Evolutionary conservation across 2,113 vertebrate genomes (phyloP), one percentile per base, ranked within the genome.

Genomic region (Patagioenas fasciata): DNA sequence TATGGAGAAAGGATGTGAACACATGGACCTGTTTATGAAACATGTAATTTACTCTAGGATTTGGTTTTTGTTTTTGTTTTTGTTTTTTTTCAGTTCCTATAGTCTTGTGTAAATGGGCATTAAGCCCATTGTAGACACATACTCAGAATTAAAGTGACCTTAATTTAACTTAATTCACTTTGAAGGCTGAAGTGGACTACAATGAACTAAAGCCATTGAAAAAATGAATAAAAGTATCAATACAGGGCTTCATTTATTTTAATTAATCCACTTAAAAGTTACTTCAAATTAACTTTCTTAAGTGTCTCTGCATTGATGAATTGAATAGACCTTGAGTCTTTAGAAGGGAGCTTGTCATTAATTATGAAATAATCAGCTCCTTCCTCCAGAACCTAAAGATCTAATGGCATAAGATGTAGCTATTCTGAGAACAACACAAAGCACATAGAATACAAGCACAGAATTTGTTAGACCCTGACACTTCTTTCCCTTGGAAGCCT

Each of bases 141-240:
- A 86, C 36, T 74, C 24, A 91, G 42, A 93, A 85, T 70, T 83
- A 73, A 93, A 91, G 54, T 65, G 15, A 10, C 19, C 26, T 7
- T 83, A 58, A 81, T 95, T 80, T 73, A 48, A 3, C 10, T 86
- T 88, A 69, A 66, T 84, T 89, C 21, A 40, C 17, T 73, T 77
- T 88, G 67, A 89, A 95, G 26, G n/a, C n/a, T 85, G 57, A 90
- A 93, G 44, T 80, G 50, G 29, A 38, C 54, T 73, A 42, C 26
- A 62, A 56, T 61, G 54, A 88, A 83, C 77, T 91, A 80, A 92
- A 88, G 38, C 6, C 15, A 57, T 19, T 86, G 54, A 73, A 85
- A 93, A 70, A 57, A 29, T 86, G 26, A 96, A 92, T 83, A 73
- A 83, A 91, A 73, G 8, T 64, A 88, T 96, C 60, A 61, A 86